Evolutionary conservation across 2,113 vertebrate species (phyloP).

Genomic region (Hippocampus mohnikei): DNA sequence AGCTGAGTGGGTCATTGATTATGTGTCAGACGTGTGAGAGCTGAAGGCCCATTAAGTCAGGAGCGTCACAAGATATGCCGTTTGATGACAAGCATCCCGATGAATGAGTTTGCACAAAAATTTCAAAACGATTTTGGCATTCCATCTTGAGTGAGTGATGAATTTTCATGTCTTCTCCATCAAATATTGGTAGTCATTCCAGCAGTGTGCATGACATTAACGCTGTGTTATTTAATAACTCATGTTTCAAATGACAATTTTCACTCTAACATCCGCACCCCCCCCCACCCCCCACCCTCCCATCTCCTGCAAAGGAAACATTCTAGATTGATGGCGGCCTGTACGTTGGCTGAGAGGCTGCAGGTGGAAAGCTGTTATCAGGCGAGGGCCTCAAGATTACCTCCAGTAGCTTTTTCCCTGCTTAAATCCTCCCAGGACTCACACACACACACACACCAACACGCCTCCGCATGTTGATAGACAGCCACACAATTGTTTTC

Average conservation of each 20-base stretch:
- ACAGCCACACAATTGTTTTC: slow-evolving; percentile 27
- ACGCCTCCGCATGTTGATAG: slow-evolving; percentile 11
- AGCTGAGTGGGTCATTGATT: slow-evolving; percentile 61
- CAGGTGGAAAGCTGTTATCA: slow-evolving; percentile 65
- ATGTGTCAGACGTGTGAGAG: slow-evolving; percentile 58
- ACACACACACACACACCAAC: slow-evolving; percentile 2
- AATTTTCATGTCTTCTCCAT: background rate
- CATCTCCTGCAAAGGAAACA: slow-evolving; percentile 35
- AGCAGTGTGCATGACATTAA: background rate
- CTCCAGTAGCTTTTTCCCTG: slow-evolving; percentile 52
- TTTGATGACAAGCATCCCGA: slow-evolving; percentile 42
- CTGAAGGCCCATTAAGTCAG: slow-evolving; percentile 58
- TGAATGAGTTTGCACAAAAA: background rate
- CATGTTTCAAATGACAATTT: slow-evolving; percentile 7
- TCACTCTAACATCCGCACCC: background rate
- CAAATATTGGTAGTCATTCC: too few relatives aligned
- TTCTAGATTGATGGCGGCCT: slow-evolving; percentile 61
- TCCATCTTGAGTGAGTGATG: background rate
- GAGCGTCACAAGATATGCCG: slow-evolving; percentile 19
- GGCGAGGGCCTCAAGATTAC: slow-evolving; percentile 62
- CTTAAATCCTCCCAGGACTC: slow-evolving; percentile 46
- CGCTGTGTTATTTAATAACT: background rate
- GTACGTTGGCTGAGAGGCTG: slow-evolving; percentile 52
- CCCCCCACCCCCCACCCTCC: too few relatives aligned
- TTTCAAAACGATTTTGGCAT: background rate